Conservation (phyloP, 2,888 invertebrate genomes). For the Nudaria mundana region DNA sequence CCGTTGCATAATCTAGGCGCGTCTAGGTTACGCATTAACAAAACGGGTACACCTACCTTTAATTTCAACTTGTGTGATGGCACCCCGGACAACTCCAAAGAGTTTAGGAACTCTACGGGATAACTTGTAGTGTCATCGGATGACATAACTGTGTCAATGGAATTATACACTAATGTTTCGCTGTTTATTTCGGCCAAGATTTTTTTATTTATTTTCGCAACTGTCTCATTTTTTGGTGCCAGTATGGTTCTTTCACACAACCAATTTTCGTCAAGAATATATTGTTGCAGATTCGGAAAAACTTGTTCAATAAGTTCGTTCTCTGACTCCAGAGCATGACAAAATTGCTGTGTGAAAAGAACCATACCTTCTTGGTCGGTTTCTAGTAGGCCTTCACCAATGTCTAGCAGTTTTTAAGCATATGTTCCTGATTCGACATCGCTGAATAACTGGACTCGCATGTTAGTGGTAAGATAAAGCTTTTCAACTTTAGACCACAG, state of each 20-base stretch:
- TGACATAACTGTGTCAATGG: constrained; percentile 26
- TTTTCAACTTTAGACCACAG: constrained; percentile 23
- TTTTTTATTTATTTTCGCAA: constrained; percentile 31
- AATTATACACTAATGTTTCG: constrained; percentile 20
- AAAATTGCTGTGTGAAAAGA: constrained; percentile 8
- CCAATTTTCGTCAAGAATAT: constrained; percentile 10
- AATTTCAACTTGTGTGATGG: not conserved
- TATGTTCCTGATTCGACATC: constrained; percentile 26
- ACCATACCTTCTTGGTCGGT: too few relatives aligned
- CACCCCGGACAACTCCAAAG: not conserved
- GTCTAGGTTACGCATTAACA: not conserved
- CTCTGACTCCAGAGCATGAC: constrained; percentile 12
- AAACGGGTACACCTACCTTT: not conserved
- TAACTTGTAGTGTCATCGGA: constrained; percentile 14
- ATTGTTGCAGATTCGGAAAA: constrained; percentile 26
- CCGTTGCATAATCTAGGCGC: too few relatives aligned
- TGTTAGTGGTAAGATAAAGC: constrained; percentile 28
- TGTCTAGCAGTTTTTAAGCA: constrained; percentile 13
- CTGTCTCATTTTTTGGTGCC: constrained; percentile 27
- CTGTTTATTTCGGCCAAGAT: constrained; percentile 20
- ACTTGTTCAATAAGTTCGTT: constrained; percentile 24
- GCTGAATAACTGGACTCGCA: constrained; percentile 29
- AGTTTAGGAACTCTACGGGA: constrained; percentile 27
- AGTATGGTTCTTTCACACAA: too few relatives aligned
- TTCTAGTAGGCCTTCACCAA: constrained; percentile 25